A percentile compares a stretch with the other conserved stretches of the same genome.
phyloP scores from a whole-genome alignment of 2,888 invertebrate genomes.

The Sinodicranocentrus sp. region DNA sequence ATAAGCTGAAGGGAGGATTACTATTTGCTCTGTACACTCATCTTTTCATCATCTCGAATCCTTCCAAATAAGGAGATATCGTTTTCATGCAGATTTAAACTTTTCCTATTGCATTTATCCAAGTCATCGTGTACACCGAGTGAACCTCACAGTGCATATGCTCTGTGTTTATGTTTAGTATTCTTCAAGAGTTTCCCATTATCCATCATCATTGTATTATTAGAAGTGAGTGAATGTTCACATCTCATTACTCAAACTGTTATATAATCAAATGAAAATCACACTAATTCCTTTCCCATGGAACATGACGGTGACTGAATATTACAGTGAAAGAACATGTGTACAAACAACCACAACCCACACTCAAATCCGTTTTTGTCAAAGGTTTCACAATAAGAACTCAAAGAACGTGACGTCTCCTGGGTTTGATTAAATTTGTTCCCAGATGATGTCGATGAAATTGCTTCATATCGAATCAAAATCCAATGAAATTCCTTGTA shows the following conservation, averaged over 20 bases:
- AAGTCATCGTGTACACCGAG: not conserved
- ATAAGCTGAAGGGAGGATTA: too few species aligned
- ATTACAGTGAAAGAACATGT: constrained; percentile 43
- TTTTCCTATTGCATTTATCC: constrained; percentile 6
- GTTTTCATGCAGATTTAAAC: constrained; percentile 42
- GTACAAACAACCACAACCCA: constrained; percentile 2
- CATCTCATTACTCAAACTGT: too few species aligned
- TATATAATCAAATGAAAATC: too few species aligned
- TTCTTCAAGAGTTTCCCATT: too few species aligned
- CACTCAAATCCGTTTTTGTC: constrained; percentile 28
- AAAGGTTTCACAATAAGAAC: constrained; percentile 36
- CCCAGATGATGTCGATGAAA: not conserved
- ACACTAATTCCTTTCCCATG: too few species aligned
- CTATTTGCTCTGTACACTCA: too few species aligned
- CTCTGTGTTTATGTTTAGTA: too few species aligned
- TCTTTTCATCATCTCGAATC: constrained; percentile 30
- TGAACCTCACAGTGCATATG: too few species aligned
- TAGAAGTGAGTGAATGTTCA: too few species aligned
- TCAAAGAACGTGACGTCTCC: constrained; percentile 35
- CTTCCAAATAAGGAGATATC: constrained; percentile 36
- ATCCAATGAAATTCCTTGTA: constrained; percentile 32
- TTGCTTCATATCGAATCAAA: constrained; percentile 37
- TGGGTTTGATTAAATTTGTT: constrained; percentile 43
- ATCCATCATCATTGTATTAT: too few species aligned
- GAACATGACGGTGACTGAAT: too few species aligned